Base-by-base conservation (phyloP, 2,888 invertebrate species). In the Temnothorax ravouxi region DNA sequence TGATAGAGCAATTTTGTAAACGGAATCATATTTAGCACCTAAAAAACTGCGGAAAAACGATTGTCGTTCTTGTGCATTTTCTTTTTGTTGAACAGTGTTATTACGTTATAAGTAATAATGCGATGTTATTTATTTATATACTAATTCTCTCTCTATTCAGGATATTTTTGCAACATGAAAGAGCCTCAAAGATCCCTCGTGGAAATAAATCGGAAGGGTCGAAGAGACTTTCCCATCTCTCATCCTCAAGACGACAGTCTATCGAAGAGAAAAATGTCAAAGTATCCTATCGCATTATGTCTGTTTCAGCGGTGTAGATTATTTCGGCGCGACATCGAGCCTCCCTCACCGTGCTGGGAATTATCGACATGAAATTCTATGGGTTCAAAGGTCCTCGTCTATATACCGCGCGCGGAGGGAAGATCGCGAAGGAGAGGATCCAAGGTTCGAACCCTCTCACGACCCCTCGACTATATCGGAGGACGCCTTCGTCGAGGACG, bases 351-450 rank as follows among this genome's bases (percentile, higher is more conserved):
- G n/a, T 52, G 69, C 83, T 69, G 86, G 61, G 74, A 90, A 87
- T 89, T 86, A 90, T 88, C 90, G 88, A 88, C 83, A 88, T 87
- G 90, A 90, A 91, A 92, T 93, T 93, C 92, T 90, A 86, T 71
- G 52, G 85, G 93, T 92, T 93, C 93, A 93, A 92, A 93, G 93
- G 92, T 93, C 91, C 61, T 54, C 83, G 87, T 59, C 83, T 84
- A 83, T 84, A 83, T 71, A 77, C 72, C 67, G 62, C 74, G 56
- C 80, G 71, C 56, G 54, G n/a, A 62, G 72, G 84, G 83, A 77
- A 84, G 84, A 76, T 54, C 77, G 71, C 61, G 86, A 82, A 88
- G 87, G 88, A 79, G 86, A 79, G 86, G 75, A 44, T 74, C 77
- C 84, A 88, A 86, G 77, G 71, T 84, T 90, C 83, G 88, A 88